Base-by-base conservation (phyloP, 2,797 vertebrate genomes). In the Zalophus californianus region DNA sequence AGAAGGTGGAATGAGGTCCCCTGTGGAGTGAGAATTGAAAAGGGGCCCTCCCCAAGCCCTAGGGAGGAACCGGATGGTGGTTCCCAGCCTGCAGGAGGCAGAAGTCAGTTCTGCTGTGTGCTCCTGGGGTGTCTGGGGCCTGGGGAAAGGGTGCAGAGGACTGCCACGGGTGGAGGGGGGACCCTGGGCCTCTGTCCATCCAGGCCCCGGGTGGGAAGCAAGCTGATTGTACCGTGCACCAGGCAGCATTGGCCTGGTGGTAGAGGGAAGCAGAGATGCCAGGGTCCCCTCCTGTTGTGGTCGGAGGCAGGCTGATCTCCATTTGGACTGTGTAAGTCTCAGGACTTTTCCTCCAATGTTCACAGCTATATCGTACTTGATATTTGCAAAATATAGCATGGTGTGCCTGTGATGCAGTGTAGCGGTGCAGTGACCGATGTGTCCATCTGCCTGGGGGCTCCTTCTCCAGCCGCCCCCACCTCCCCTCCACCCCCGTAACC, bases 141-240 rank as follows among this genome's bases (percentile, higher is more conserved):
- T n/a, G 5, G 27, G 60, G 38, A 16, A 38, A 60, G 50, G 35
- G 27, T 7, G 18, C 0, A 4, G 27, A 52, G 8, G 64, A 41
- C 32, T 3, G 4, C 60, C 25, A 18, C 10, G 12, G 27, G 25
- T 4, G 2, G 4, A 12, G 20, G n/a, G 3, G 5, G 38, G 20
- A 5, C 25, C 44, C 4, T 80, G 68, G 68, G 35, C 3, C 27
- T 48, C 10, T 56, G 15, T 84, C 44, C 15, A 14, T 41, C n/a
- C n/a, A 41, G 25, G 60, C 48, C 35, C 35, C 3, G 0, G 54
- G 54, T 70, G 41, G 52, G 32, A 7, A 64, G 27, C 44, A 75
- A 35, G 1, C 52, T 11, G 1, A 13, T 5, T 3, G n/a, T 20
- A 9, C 72, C 2, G 4, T 48, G 72, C 14, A 48, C 27, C 41